Evolutionary conservation across 2,113 vertebrate species (phyloP).

Genomic region (Stegastes partitus): DNA sequence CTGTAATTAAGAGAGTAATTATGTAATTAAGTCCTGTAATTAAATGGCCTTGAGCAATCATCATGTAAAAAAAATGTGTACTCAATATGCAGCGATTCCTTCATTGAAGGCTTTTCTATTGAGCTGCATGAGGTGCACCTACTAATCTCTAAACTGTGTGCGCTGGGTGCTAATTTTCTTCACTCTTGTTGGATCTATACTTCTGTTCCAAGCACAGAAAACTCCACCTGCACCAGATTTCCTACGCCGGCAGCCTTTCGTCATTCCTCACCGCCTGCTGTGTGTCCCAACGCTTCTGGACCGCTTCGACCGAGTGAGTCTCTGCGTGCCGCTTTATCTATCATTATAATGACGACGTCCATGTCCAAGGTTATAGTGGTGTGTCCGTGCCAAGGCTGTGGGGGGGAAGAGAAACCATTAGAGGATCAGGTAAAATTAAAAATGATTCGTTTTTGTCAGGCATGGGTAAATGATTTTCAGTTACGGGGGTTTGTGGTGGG

Average conservation of each 20-base stretch:
- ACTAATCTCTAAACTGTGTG: background rate
- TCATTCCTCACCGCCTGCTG: constrained; percentile 4
- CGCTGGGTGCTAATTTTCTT: background rate
- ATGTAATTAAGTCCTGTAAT: constrained; percentile 4
- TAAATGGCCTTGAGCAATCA: background rate
- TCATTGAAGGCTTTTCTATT: constrained; percentile 10
- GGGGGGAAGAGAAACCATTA: background rate
- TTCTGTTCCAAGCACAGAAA: background rate
- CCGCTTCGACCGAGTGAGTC: background rate
- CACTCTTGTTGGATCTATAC: background rate
- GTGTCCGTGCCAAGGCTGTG: background rate
- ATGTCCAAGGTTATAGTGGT: constrained; percentile 28
- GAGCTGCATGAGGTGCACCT: background rate
- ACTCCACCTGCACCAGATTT: constrained; percentile 7
- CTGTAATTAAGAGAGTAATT: constrained; percentile 13
- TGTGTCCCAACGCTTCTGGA: background rate
- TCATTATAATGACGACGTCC: constrained; percentile 29
- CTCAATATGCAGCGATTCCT: background rate
- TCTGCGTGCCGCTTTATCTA: constrained; percentile 17
- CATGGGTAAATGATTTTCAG: background rate
- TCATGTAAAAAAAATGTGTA: constrained; percentile 5
- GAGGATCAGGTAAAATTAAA: background rate
- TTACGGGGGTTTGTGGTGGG: background rate
- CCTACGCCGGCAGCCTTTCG: background rate
- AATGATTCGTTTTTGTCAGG: background rate